A percentile compares a stretch with the other conserved stretches of the same genome.
Evolutionary conservation across 2,888 invertebrate genomes (phyloP).

Genomic region (Xylota segnis): DNA sequence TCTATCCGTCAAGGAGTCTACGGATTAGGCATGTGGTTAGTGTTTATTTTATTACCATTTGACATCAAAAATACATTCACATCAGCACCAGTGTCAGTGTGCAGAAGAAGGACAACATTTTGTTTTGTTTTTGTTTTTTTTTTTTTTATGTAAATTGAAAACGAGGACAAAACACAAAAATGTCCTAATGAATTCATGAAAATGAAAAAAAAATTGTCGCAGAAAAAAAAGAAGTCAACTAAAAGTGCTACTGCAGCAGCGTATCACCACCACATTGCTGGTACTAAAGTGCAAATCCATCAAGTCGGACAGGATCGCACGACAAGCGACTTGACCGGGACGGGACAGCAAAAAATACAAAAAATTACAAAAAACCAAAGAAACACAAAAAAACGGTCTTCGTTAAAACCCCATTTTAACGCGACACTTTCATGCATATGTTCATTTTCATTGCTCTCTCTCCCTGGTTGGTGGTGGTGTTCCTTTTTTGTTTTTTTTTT

Average conservation of each 20-base stretch:
- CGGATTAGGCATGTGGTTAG: constrained; percentile 64
- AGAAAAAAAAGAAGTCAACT: constrained; percentile 34
- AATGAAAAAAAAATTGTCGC: constrained; percentile 28
- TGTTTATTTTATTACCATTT: constrained; percentile 30
- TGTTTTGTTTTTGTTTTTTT: constrained; percentile 3
- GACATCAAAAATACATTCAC: constrained; percentile 28
- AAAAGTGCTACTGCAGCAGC: constrained; percentile 47
- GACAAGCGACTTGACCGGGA: constrained; percentile 73
- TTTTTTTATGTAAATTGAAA: constrained; percentile 56
- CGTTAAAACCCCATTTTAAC: constrained; percentile 76
- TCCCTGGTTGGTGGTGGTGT: constrained; percentile 19
- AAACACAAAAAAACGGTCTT: constrained; percentile 58
- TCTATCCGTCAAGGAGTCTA: constrained; percentile 70
- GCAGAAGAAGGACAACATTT: constrained; percentile 21
- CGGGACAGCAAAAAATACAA: constrained; percentile 41
- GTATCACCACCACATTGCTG: constrained; percentile 59
- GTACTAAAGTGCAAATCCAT: constrained; percentile 71
- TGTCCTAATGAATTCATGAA: constrained; percentile 71
- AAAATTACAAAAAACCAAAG: constrained; percentile 41
- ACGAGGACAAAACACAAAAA: constrained; percentile 65
- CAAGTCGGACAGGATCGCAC: constrained; percentile 72
- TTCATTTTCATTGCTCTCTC: constrained; percentile 72
- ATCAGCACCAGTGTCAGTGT: constrained; percentile 25
- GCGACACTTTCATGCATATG: constrained; percentile 77
- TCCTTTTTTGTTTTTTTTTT: constrained; percentile 25